phyloP scores from a whole-genome alignment of 2,888 invertebrate species.

The Notodonta dromedarius region DNA sequence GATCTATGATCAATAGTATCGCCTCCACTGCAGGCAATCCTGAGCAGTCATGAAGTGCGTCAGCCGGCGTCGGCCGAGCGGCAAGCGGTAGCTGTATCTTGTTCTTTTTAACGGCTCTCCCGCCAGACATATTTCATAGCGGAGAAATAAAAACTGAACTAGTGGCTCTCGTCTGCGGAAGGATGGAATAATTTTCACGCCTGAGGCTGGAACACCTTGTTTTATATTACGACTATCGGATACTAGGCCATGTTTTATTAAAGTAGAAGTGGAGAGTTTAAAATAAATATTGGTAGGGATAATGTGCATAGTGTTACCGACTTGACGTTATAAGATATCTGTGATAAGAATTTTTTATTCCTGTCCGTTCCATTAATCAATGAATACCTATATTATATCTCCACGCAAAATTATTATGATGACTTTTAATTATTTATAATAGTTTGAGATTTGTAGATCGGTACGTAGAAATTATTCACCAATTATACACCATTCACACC shows the following conservation, averaged over 20 bases:
- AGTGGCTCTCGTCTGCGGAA: conserved; percentile 46
- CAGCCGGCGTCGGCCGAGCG: conserved; percentile 62
- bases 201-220: conserved; percentile 25
- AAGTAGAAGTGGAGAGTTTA: no score
- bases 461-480: no score
- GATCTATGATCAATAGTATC: not conserved
- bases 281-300: no score
- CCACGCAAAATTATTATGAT: no score
- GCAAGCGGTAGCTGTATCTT: conserved; percentile 70
- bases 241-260: not conserved
- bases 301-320: no score
- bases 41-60: conserved; percentile 78
- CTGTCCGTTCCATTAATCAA: no score
- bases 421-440: no score
- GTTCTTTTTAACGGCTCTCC: conserved; percentile 76
- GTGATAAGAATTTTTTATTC: no score
- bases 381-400: no score
- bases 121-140: conserved; percentile 66
- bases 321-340: no score
- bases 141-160: conserved; percentile 66
- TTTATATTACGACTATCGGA: conserved; percentile 17
- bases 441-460: no score
- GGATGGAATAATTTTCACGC: conserved; percentile 43
- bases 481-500: no score
- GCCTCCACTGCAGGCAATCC: conserved; percentile 55